phyloP scores from a whole-genome alignment of 2,797 vertebrate genomes.

The Aeoliscus strigatus region DNA sequence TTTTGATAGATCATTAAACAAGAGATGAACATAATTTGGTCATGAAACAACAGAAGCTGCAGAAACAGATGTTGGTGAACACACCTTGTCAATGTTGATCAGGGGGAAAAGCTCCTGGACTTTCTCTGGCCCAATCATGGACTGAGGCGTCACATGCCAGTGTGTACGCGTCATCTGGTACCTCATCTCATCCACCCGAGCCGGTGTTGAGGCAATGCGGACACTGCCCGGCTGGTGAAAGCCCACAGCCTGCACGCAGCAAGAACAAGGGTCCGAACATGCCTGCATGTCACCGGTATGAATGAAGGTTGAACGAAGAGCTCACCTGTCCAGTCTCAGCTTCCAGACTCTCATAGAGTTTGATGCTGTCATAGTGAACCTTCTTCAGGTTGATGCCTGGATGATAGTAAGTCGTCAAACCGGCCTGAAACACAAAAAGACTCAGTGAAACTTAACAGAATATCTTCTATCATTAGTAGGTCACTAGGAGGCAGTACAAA shows the following conservation, averaged over 20 bases:
- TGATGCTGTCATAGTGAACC: slow-evolving; percentile 93
- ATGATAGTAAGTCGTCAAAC: slow-evolving; percentile 95
- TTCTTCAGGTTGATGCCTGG: slow-evolving; percentile 98
- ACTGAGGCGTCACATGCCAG: slow-evolving; percentile 88
- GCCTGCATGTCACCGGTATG: no score
- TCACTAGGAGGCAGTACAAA: no score
- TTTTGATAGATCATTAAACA: no score
- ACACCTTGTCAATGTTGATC: slow-evolving; percentile 86
- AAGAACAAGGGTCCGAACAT: no score
- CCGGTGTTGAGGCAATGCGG: slow-evolving; percentile 84
- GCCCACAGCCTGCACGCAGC: slow-evolving; percentile 81
- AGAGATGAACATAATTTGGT: no score
- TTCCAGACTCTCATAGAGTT: slow-evolving; percentile 90
- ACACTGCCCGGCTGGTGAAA: slow-evolving; percentile 95
- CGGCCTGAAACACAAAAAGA: slow-evolving; percentile 76
- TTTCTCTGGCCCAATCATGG: slow-evolving; percentile 85
- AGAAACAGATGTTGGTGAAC: neutral
- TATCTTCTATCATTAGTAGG: no score
- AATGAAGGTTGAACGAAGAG: no score
- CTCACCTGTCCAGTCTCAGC: slow-evolving; percentile 93
- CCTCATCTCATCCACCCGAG: slow-evolving; percentile 91
- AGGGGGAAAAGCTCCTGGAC: slow-evolving; percentile 88
- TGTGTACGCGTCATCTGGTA: slow-evolving; percentile 92
- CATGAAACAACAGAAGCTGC: neutral
- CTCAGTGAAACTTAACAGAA: neutral